Evolutionary conservation across 2,113 vertebrate species (phyloP).

Genomic region (Menura novaehollandiae): DNA sequence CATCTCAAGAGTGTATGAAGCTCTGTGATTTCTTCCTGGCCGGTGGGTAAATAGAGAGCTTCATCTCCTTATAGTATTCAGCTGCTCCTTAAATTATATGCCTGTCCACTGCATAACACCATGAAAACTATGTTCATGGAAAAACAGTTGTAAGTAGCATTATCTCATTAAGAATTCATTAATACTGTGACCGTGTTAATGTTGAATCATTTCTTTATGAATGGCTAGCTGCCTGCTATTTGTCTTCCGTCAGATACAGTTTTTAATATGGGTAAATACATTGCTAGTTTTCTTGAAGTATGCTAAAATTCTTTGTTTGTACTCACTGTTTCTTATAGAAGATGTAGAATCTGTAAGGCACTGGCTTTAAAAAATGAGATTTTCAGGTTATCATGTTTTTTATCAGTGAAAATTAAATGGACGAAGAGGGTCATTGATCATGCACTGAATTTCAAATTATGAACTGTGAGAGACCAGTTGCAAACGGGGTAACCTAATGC

Average conservation of each 20-base stretch:
- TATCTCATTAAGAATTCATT: neutral
- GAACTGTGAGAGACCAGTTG: neutral
- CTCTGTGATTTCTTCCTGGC: slow-evolving; percentile 63
- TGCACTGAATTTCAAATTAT: neutral
- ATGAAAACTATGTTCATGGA: neutral
- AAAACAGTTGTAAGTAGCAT: neutral
- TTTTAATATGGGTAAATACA: neutral
- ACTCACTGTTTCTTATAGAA: neutral
- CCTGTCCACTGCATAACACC: neutral
- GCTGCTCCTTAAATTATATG: neutral
- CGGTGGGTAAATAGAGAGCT: slow-evolving; percentile 58
- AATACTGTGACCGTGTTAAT: neutral
- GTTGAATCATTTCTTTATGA: neutral
- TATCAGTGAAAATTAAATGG: neutral
- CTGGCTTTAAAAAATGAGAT: neutral
- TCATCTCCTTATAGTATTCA: slow-evolving; percentile 5
- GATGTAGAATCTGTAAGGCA: neutral
- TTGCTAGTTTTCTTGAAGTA: neutral
- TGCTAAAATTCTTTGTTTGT: neutral
- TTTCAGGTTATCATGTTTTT: neutral
- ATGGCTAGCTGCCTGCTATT: neutral
- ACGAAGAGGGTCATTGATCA: neutral
- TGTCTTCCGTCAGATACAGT: neutral
- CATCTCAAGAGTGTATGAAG: slow-evolving; percentile 58
- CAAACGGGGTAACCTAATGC: neutral